These are phyloP conservation scores for Gastrophysa polygoni DNA, from an alignment of 2,888 invertebrate genomes.

Conservation along the genomic window DNA sequence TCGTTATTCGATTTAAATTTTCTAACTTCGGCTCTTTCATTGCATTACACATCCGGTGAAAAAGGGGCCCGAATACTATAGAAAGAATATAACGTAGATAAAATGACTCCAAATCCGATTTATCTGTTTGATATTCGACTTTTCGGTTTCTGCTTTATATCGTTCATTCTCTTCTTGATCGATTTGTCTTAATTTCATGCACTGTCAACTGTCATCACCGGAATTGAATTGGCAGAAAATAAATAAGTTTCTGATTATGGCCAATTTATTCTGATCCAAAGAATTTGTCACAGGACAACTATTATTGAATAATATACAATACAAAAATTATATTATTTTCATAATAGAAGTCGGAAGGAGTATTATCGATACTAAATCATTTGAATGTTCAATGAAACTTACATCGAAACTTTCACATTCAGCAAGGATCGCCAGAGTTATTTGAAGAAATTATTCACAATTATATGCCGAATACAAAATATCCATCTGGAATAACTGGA, in stretches of 20 bases:
- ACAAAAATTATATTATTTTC: too few species aligned
- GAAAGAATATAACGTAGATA: constrained; percentile 21
- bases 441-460: too few species aligned
- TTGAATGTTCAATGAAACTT: too few species aligned
- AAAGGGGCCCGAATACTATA: constrained; percentile 5
- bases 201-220: background rate
- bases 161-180: background rate
- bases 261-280: too few species aligned
- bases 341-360: too few species aligned
- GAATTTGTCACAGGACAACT: too few species aligned
- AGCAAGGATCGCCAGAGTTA: too few species aligned
- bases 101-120: constrained; percentile 45
- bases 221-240: background rate
- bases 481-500: too few species aligned
- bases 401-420: too few species aligned
- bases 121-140: constrained; percentile 46
- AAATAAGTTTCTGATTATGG: background rate
- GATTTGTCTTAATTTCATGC: constrained; percentile 7
- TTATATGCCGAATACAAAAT: too few species aligned
- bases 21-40: constrained; percentile 42
- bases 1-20: constrained; percentile 42
- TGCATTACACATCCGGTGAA: constrained; percentile 45
- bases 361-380: too few species aligned
- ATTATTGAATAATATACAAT: too few species aligned
- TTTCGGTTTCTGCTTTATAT: constrained; percentile 7